Evolutionary conservation across 92 coral and sea anemone species (phyloP), one percentile per base, ranked within the genome.

Genomic region (Phymanthus crucifer): DNA sequence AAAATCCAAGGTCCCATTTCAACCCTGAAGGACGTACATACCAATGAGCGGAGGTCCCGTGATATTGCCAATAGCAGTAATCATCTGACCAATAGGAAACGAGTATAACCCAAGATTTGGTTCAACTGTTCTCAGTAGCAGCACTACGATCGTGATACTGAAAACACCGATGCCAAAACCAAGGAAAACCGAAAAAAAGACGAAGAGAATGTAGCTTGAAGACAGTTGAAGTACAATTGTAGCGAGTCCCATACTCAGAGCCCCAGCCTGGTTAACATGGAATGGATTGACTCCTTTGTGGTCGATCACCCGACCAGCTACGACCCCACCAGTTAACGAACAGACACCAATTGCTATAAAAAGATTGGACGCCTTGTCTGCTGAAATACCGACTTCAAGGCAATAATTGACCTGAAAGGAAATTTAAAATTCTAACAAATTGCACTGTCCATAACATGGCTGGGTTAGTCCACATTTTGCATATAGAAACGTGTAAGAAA

Each of bases 271-370:
- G 52, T 23, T 78, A 47, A 78, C 64, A 38, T 64, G 54, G 64
- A 78, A 78, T 8, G 82, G 82, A 33, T 78, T 78, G 74, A 78
- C 82, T 38, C 64, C 17, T 65, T 47, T 43, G 74, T 43, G 23
- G 74, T 78, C 82, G 65, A 78, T 58, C 19, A 78, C 13, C 31
- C 73, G 35, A 5, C 82, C 82, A 18, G 37, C 66, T 38, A 78
- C 33, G 23, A 78, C 14, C 66, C 82, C 66, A 0, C 64, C 43
- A 24, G 32, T 26, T 6, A 43, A 8, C 19, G 82, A 35, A 23
- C 34, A 65, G 12, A 68, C 58, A 26, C 82, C 82, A 68, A 78
- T 78, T 31, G 66, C 40, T 7, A 43, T 66, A 32, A 78, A 78
- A 19, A 66, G 82, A 1, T 24, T 70, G 23, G 82, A 78, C 19